phyloP scores from a whole-genome alignment of 2,888 invertebrate species.

The Acleris literana region DNA sequence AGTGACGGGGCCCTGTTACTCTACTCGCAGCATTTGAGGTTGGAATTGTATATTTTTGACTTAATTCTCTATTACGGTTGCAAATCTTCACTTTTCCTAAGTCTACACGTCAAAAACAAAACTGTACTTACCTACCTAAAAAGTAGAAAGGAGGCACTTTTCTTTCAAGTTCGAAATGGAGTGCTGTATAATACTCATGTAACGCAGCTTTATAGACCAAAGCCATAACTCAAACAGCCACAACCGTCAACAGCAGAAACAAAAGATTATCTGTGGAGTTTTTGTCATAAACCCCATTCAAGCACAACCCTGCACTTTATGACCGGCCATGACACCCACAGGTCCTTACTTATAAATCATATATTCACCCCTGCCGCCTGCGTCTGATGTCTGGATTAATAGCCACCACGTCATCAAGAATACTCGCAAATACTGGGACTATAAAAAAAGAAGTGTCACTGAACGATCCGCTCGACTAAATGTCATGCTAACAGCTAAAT shows the following conservation, averaged over 20 bases:
- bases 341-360: slow-evolving; percentile 49
- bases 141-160: neutral
- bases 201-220: slow-evolving; percentile 2
- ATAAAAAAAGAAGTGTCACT: slow-evolving; percentile 33
- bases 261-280: slow-evolving; percentile 55
- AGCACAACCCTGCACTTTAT: slow-evolving; percentile 56
- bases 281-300: slow-evolving; percentile 48
- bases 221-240: slow-evolving; percentile 46
- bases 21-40: no score
- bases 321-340: slow-evolving; percentile 47
- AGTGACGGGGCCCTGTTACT: no score
- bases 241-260: slow-evolving; percentile 48
- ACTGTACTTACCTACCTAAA: neutral
- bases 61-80: no score
- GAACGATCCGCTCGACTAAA: slow-evolving; percentile 32
- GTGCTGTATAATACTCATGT: neutral
- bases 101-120: no score
- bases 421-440: slow-evolving; percentile 20
- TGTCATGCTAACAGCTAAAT: slow-evolving; percentile 19
- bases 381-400: slow-evolving; percentile 59
- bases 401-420: slow-evolving; percentile 48
- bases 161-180: neutral
- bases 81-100: no score
- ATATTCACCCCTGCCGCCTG: slow-evolving; percentile 53
- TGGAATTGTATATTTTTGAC: no score